phyloP scores from a whole-genome alignment of 2,797 vertebrate genomes.

The Gallinago solitaria region DNA sequence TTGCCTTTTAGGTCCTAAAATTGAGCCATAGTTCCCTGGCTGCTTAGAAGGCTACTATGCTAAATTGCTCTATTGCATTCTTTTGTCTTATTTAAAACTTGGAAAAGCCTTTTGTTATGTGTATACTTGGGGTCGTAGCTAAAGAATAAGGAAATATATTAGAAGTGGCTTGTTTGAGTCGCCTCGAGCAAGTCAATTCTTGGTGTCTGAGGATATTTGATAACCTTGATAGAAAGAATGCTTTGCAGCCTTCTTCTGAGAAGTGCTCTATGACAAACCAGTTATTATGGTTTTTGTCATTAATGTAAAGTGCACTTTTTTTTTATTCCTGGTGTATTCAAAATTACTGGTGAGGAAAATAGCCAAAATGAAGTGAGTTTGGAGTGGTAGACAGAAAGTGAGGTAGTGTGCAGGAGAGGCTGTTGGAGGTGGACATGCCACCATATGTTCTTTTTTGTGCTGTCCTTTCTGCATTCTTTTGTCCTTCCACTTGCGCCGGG shows the following conservation, averaged over 20 bases:
- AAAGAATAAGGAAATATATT: background rate
- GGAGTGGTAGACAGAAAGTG: background rate
- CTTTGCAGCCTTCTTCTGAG: background rate
- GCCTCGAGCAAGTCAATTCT: background rate
- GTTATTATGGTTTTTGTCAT: background rate
- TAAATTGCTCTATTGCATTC: background rate
- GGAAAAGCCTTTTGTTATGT: background rate
- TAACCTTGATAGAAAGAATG: background rate
- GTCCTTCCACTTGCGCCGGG: fast-evolving
- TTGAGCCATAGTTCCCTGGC: background rate
- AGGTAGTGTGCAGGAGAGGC: background rate
- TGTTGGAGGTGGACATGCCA: background rate
- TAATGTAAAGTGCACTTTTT: background rate
- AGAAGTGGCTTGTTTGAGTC: background rate
- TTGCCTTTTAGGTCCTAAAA: background rate
- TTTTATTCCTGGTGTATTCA: background rate
- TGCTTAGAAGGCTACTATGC: background rate
- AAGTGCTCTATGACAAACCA: background rate
- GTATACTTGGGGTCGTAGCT: background rate
- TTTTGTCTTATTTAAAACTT: background rate
- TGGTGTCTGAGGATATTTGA: background rate
- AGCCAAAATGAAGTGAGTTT: background rate
- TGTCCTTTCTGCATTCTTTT: background rate
- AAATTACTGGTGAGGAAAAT: background rate
- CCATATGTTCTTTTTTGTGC: background rate